These are phyloP conservation scores for Anseranas semipalmata DNA, from an alignment of 2,113 vertebrate species.

Conservation along the genomic window DNA sequence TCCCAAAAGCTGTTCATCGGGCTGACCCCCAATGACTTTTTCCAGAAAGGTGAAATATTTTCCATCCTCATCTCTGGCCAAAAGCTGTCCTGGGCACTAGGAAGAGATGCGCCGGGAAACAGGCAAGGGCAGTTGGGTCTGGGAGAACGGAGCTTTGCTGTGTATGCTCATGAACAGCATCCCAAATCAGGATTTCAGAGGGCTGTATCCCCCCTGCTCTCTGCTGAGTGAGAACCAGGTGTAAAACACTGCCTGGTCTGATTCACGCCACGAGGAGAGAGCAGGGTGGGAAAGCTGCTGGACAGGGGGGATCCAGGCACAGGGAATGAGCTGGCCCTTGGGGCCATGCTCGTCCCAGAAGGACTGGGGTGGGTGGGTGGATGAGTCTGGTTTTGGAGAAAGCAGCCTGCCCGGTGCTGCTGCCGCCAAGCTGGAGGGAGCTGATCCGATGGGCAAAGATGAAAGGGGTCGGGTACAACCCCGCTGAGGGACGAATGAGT, in stretches of 20 bases:
- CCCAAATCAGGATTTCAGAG: background rate
- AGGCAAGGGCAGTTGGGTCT: background rate
- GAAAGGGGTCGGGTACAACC: constrained; percentile 1
- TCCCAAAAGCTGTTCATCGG: background rate
- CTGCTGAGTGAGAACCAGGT: background rate
- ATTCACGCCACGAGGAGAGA: background rate
- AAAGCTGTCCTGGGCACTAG: background rate
- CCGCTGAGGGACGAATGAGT: constrained; percentile 32
- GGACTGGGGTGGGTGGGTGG: background rate
- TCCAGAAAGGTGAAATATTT: background rate
- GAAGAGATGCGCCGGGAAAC: background rate
- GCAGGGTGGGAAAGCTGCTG: background rate
- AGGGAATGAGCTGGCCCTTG: background rate
- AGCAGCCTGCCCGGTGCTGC: background rate
- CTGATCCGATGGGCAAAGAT: background rate
- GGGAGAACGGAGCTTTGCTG: background rate
- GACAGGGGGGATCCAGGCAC: background rate
- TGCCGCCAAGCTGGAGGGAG: background rate
- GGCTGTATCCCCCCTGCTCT: background rate
- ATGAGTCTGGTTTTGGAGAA: background rate
- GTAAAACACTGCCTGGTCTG: background rate
- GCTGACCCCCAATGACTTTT: background rate
- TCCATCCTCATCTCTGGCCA: background rate
- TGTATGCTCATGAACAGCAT: background rate
- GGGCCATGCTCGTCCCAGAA: background rate